Evolutionary conservation across 2,113 vertebrate genomes (phyloP), one percentile per base, ranked within the genome.

Genomic region (Sigmodon hispidus): DNA sequence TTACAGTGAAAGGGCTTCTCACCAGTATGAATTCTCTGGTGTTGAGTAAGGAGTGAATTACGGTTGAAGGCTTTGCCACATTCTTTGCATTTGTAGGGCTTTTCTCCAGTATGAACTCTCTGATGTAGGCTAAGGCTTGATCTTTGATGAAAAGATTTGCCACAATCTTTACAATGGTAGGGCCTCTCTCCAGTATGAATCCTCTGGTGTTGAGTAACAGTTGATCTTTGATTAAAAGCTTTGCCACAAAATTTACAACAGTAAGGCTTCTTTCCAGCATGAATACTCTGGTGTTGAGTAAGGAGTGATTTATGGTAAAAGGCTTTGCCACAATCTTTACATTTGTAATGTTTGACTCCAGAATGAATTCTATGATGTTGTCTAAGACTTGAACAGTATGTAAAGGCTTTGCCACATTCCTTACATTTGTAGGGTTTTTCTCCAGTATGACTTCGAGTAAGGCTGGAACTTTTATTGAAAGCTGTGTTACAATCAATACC

Each of bases 121-220:
- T 89, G 87, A 52, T 89, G 87, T 3, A 75, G 70, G 40, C 52
- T 76, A 24, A 89, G 87, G 40, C 70, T 61, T 75, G 87, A 89
- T 13, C 87, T 89, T 16, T 89, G 87, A 45, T 89, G 69, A 61
- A 89, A 89, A 1, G 87, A 16, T 48, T 76, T 89, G 55, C 87
- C 87, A 61, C 87, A 89, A 0, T 75, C 87, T 75, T 89, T 75
- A 75, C 87, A 89, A 45, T 75, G 69, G n/a, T 89, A 89, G 87
- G 87, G 87, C 52, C 70, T 75, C 87, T 89, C 87, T 45, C 87
- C 87, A 57, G 87, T 89, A 61, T 89, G 87, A 21, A 89, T 89
- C 61, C 87, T 45, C 70, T 89, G 87, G 70, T 89, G 87, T 12
- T 76, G 70, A 36, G 70, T 76, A 36, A 89, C 52, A 45, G 70